Conservation (phyloP, 2,113 vertebrate species). For the Microtus richardsoni region DNA sequence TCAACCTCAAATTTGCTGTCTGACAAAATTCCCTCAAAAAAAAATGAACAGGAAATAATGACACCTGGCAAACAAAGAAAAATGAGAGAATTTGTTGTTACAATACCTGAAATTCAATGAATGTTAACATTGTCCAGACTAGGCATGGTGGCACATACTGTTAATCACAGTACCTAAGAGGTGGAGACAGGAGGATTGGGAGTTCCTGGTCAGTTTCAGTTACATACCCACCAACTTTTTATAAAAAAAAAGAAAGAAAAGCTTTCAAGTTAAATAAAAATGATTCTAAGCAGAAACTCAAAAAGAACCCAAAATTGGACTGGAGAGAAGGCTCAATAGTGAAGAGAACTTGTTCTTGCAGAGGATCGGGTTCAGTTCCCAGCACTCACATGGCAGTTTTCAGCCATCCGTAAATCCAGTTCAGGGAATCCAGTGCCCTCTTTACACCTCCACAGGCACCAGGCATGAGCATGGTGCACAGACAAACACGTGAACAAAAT, state of each 20-base stretch:
- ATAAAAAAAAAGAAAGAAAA: background rate
- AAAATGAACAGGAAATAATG: background rate
- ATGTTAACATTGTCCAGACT: background rate
- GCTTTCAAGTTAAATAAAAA: background rate
- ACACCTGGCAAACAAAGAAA: background rate
- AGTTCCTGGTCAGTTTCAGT: background rate
- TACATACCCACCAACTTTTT: background rate
- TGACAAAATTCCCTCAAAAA: background rate
- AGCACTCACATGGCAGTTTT: background rate
- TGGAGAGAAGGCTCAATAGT: background rate
- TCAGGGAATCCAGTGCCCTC: background rate
- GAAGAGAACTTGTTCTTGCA: background rate
- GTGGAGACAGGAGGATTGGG: background rate
- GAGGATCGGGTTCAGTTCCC: background rate
- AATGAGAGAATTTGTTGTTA: background rate
- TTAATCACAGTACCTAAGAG: background rate
- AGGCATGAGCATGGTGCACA: background rate
- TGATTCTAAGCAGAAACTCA: background rate
- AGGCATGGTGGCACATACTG: background rate
- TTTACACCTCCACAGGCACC: background rate
- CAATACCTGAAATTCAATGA: background rate
- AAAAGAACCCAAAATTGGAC: background rate
- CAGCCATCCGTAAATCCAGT: background rate
- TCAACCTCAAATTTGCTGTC: background rate
- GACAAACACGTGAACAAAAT: background rate